Evolutionary conservation across 2,888 invertebrate species (phyloP), one percentile per base, ranked within the genome.

Genomic region (Uloborus plumipes): DNA sequence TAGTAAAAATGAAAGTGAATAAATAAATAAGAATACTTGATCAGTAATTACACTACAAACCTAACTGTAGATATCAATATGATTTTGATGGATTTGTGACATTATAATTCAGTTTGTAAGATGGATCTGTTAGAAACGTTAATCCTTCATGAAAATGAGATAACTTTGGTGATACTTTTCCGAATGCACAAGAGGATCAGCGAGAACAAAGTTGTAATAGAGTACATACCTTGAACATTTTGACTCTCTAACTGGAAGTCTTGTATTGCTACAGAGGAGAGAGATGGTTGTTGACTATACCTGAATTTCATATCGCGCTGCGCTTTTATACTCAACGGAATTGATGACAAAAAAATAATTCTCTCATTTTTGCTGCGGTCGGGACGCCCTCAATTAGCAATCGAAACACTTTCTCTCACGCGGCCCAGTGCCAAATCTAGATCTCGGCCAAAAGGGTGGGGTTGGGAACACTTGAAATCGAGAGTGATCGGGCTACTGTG

Each of bases 391-490:
- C 73, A 59, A 80, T 80, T 80, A 73, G 50, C n/a, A 16, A 20
- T 16, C 61, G 49, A 58, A 65, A 39, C 71, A 78, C 79, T 72
- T 67, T 79, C 67, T 51, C 79, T 73, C 73, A 47, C 76, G 69
- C 53, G 31, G 51, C 20, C 39, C 39, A 39, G 75, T 22, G 50
- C 16, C 14, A 26, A 61, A 80, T 73, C 73, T 67, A 80, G 79
- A 80, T 80, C 73, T 51, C 79, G 79, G 79, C 62, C 79, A 72
- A 26, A 26, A 62, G 79, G 79, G 79, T 74, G 79, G 79, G 72
- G 79, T 64, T 22, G 26, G 61, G 4, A 62, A 22, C 39, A 49
- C 26, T 47, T n/a, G 77, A 78, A 78, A 78, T 78, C 77, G 71
- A 78, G 50, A 78, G 72, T 72, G 78, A 79, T 79, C 72, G 61